Percentiles rank a stretch among this genome's conserved stretches.
Evolutionary conservation across 2,888 invertebrate species (phyloP).

Genomic region (Amblyjoppa fuscipennis): DNA sequence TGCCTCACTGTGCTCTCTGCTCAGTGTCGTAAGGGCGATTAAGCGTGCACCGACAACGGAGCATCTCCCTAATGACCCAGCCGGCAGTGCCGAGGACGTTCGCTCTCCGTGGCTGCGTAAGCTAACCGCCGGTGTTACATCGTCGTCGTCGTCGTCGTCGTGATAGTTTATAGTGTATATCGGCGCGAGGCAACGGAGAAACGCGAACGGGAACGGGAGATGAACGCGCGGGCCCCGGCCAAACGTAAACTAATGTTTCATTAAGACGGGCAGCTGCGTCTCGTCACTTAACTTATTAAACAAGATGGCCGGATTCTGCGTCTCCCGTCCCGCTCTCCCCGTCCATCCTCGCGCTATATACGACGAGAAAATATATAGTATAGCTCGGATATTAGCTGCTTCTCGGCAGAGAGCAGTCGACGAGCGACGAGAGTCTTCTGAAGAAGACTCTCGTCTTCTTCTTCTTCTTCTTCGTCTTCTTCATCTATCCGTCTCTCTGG

Average conservation of each 20-base stretch:
- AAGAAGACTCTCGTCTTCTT: constrained; percentile 13
- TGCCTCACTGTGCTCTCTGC: constrained; percentile 53
- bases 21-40: constrained; percentile 68
- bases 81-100: constrained; percentile 23
- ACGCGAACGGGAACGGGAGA: constrained; percentile 60
- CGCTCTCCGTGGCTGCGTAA: constrained; percentile 33
- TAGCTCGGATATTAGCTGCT: constrained; percentile 47
- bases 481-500: neutral
- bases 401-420: neutral
- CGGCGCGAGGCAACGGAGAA: constrained; percentile 50
- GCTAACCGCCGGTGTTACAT: constrained; percentile 56
- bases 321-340: constrained; percentile 46
- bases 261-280: constrained; percentile 84
- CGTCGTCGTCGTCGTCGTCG: constrained; percentile 58
- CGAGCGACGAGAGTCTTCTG: too few species aligned
- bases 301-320: constrained; percentile 78
- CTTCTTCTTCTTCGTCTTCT: constrained; percentile 10
- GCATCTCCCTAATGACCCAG: constrained; percentile 72
- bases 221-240: constrained; percentile 72
- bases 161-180: constrained; percentile 44
- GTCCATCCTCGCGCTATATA: constrained; percentile 12
- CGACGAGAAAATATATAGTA: constrained; percentile 57
- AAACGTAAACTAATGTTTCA: constrained; percentile 84
- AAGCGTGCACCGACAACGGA: constrained; percentile 64
- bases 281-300: constrained; percentile 84